These are phyloP conservation scores for Meloe dianella DNA, from an alignment of 2,888 invertebrate species.

Conservation along the genomic window DNA sequence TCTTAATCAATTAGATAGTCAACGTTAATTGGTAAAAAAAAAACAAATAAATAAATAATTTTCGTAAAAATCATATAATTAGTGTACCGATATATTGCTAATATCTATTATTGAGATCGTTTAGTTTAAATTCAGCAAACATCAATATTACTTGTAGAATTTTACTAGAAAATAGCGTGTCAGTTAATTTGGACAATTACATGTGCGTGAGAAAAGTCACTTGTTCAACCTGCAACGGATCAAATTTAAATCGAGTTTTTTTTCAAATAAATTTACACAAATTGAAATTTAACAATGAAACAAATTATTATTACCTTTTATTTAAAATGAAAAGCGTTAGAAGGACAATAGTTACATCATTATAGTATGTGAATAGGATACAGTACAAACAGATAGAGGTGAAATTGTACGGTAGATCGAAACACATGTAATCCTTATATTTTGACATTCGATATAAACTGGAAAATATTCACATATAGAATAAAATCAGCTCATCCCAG, in stretches of 20 bases:
- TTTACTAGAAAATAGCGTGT: constrained; percentile 19
- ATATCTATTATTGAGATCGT: background rate
- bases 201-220: constrained; percentile 27
- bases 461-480: constrained; percentile 31
- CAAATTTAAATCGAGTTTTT: constrained; percentile 24
- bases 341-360: constrained; percentile 17
- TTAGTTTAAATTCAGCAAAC: background rate
- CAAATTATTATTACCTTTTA: constrained; percentile 9
- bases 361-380: too few species aligned
- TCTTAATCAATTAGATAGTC: background rate
- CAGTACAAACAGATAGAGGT: constrained; percentile 30
- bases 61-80: background rate
- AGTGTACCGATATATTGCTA: background rate
- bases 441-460: constrained; percentile 32
- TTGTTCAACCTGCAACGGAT: constrained; percentile 18
- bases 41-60: background rate
- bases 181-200: constrained; percentile 28
- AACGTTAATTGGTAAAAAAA: background rate
- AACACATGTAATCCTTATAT: constrained; percentile 29
- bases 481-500: constrained; percentile 32
- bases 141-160: background rate
- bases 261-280: constrained; percentile 14
- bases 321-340: background rate
- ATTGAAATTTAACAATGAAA: background rate
- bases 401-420: constrained; percentile 19